These are phyloP conservation scores for Drosophila cognata DNA, from an alignment of 2,888 invertebrate species.

Conservation along the genomic window DNA sequence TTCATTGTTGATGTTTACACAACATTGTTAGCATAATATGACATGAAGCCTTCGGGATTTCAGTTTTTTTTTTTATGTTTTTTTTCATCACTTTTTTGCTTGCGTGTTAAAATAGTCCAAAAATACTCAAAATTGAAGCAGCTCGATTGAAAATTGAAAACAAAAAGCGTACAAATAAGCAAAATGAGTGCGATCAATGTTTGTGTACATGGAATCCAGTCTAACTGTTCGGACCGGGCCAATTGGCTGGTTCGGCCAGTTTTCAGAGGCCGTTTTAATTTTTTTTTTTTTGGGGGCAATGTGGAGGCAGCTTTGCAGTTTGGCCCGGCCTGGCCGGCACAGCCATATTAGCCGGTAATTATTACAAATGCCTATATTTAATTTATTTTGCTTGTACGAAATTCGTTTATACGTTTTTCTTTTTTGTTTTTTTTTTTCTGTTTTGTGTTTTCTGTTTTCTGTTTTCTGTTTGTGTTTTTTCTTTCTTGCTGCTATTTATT, in stretches of 20 bases:
- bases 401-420: conserved; percentile 21
- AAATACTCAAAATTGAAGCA: conserved; percentile 27
- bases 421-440: conserved; percentile 12
- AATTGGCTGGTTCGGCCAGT: conserved; percentile 45
- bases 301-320: conserved; percentile 20
- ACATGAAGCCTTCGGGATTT: conserved; percentile 38
- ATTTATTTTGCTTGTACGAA: conserved; percentile 54
- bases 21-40: conserved; percentile 46
- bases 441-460: conserved; percentile 1
- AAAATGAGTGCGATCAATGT: conserved; percentile 26
- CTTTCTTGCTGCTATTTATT: conserved; percentile 49
- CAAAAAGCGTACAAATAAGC: conserved; percentile 13
- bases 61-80: conserved; percentile 6
- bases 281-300: conserved; percentile 12
- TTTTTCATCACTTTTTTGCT: background rate
- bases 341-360: conserved; percentile 56
- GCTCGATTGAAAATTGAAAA: conserved; percentile 10
- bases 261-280: conserved; percentile 17
- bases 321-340: conserved; percentile 2
- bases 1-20: conserved; percentile 41
- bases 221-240: conserved; percentile 17
- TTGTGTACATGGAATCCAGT: conserved; percentile 38
- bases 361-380: conserved; percentile 66
- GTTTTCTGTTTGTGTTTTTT: conserved; percentile 7
- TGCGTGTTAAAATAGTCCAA: conserved; percentile 42